Percentiles rank a stretch among this genome's conserved stretches.
Evolutionary conservation across 2,888 invertebrate species (phyloP).

Genomic region (Stenurella melanura): DNA sequence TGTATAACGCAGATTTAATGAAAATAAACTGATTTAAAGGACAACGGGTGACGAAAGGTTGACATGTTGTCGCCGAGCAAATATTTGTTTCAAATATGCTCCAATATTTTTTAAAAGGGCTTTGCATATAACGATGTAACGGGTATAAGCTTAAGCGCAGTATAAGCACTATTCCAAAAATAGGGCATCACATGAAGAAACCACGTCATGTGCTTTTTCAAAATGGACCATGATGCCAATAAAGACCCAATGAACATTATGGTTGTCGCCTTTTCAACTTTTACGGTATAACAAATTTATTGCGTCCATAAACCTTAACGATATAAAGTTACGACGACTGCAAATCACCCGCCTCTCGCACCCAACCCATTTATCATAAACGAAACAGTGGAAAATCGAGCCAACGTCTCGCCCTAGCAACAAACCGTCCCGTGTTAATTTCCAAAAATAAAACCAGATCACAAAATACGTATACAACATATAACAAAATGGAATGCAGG

Average conservation of each 20-base stretch:
- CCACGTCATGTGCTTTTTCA: background rate
- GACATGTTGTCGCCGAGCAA: too few relatives aligned
- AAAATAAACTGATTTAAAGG: too few relatives aligned
- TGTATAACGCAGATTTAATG: too few relatives aligned
- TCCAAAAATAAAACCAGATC: conserved; percentile 59
- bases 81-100: too few relatives aligned
- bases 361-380: background rate
- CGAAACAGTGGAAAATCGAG: background rate
- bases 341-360: background rate
- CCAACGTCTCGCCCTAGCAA: background rate
- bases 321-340: background rate
- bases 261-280: background rate
- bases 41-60: too few relatives aligned
- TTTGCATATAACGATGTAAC: too few relatives aligned
- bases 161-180: background rate
- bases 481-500: conserved; percentile 70
- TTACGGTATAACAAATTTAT: conserved; percentile 19
- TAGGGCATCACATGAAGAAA: background rate
- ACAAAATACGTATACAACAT: conserved; percentile 54
- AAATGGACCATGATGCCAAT: conserved; percentile 15
- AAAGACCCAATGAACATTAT: background rate
- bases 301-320: conserved; percentile 23
- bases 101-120: too few relatives aligned
- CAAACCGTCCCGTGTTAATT: conserved; percentile 39
- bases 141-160: background rate